Evolutionary conservation across 92 coral and sea anemone species (phyloP), one percentile per base, ranked within the genome.

Genomic region (Zoanthus sansibaricus): DNA sequence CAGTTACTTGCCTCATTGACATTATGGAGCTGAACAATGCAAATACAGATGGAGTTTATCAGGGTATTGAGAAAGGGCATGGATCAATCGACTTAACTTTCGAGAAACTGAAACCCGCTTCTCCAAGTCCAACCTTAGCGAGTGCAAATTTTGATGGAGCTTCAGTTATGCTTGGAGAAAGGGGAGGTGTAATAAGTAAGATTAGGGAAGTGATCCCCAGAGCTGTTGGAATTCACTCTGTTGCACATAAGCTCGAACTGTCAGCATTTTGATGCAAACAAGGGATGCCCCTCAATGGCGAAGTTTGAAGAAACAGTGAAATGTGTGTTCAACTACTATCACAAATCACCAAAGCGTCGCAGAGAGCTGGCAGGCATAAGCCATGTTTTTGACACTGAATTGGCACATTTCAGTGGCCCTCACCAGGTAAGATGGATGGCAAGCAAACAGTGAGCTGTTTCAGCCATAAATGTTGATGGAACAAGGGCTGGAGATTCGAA

Each of bases 131-230:
- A 83, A 86, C 77, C 76, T 77, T 64, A 33, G 83, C 83, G 9
- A 18, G 84, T 76, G 89, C 89, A 14, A 86, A 86, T 14, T 89
- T 89, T 78, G 92, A 84, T 52, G 86, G 92, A 13, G 70, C 79
- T 37, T 44, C 77, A 4, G 92, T 89, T 37, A 89, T 89, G 89
- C 79, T 86, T 55, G 92, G 92, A 49, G 71, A 85, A 9, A 55
- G 21, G 25, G 76, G 86, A 52, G 82, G 92, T 25, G 89, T 76
- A 16, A 16, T 77, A 32, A 62, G 45, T 44, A 71, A 82, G 48
- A 89, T 89, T 18, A 86, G 45, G 68, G 77, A 61, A 37, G 83
- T 86, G 25, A 86, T 86, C 5, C 37, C 75, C 4, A 9, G 77
- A 47, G 87, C 78, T 20, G 66, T 86, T 4, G 89, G 83, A 37